phyloP scores from a whole-genome alignment of 1,140 invertebrate genomes.

The Monomorium pharaonis region DNA sequence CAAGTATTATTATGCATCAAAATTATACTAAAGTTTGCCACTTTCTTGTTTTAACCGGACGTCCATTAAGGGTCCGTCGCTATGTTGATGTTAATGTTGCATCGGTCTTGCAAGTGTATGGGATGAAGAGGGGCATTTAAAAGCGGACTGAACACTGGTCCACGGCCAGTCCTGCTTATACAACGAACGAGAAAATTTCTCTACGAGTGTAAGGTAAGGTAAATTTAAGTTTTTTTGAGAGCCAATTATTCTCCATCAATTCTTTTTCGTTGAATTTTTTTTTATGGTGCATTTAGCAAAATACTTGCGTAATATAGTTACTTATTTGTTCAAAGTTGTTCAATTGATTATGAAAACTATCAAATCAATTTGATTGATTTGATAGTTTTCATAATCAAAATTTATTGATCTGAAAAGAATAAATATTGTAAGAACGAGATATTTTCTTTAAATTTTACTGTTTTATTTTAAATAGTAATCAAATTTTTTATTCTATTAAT shows the following conservation, averaged over 20 bases:
- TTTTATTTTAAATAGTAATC: background rate
- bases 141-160: conserved; percentile 59
- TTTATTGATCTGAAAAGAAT: background rate
- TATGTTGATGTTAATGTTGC: background rate
- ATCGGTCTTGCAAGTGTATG: background rate
- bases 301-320: background rate
- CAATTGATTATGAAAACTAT: too few species aligned
- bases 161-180: conserved; percentile 63
- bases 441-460: background rate
- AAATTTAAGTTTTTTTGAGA: conserved; percentile 22
- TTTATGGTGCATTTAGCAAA: background rate
- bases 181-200: conserved; percentile 66
- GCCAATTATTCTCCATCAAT: background rate
- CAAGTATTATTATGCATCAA: background rate
- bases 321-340: background rate
- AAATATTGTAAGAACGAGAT: background rate
- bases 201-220: conserved; percentile 63
- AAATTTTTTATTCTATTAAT: background rate
- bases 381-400: background rate
- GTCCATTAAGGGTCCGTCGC: background rate
- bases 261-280: background rate
- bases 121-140: conserved; percentile 69
- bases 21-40: background rate
- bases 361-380: background rate
- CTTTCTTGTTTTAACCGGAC: background rate